phyloP scores from a whole-genome alignment of 1,140 invertebrate species.

The Orchestia grillus region DNA sequence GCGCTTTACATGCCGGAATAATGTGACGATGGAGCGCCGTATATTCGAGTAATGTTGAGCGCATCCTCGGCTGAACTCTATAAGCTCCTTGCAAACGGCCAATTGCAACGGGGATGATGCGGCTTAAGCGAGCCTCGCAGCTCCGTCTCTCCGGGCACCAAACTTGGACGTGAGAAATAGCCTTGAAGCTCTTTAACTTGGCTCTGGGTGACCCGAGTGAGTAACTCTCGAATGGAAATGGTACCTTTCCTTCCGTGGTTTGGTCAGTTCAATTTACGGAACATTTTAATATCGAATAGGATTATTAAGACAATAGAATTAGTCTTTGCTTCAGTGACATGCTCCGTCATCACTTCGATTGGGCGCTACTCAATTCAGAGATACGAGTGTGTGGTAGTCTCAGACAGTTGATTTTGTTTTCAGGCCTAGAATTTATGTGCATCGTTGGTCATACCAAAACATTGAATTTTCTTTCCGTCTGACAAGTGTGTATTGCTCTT shows the following conservation, averaged over 20 bases:
- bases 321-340: background rate
- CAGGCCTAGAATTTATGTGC: background rate
- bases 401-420: background rate
- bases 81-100: constrained; percentile 25
- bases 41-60: constrained; percentile 18
- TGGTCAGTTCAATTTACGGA: background rate
- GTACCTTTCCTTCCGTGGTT: background rate
- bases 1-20: constrained; percentile 17
- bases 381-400: background rate
- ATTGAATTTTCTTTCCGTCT: background rate
- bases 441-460: background rate
- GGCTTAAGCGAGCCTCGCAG: background rate
- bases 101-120: constrained; percentile 38
- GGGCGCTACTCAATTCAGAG: background rate
- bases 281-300: background rate
- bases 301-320: background rate
- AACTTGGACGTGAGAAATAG: constrained; percentile 4
- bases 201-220: background rate
- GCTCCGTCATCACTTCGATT: background rate
- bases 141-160: background rate
- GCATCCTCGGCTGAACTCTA: constrained; percentile 12
- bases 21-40: constrained; percentile 20
- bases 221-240: background rate
- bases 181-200: background rate
- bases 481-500: background rate